A percentile compares a stretch with the other conserved stretches of the same genome.
phyloP scores from a whole-genome alignment of 2,113 vertebrate species.

The Megaleporinus macrocephalus region DNA sequence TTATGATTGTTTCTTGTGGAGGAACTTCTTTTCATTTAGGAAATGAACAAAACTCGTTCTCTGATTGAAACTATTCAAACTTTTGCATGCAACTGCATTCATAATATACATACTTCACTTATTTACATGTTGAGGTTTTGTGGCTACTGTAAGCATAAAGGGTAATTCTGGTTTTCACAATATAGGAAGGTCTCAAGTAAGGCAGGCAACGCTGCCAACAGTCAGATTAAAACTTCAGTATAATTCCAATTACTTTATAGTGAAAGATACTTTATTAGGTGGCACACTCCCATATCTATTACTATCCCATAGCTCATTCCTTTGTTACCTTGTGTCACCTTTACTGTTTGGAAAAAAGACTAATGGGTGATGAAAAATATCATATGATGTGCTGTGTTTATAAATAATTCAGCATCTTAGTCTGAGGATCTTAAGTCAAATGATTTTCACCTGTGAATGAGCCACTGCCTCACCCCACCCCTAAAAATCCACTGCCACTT shows the following conservation, averaged over 20 bases:
- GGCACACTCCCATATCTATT: neutral
- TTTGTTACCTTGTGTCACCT: neutral
- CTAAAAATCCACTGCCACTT: conserved; percentile 2
- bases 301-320: conserved; percentile 24
- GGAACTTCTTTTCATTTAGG: too few species aligned
- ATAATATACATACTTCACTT: too few species aligned
- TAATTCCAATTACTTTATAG: neutral
- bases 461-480: neutral
- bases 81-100: too few species aligned
- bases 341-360: neutral
- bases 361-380: neutral
- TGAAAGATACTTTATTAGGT: neutral
- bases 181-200: too few species aligned
- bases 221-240: neutral
- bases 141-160: too few species aligned
- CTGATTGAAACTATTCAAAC: too few species aligned
- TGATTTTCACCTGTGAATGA: conserved; percentile 49
- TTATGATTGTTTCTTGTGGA: too few species aligned
- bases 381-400: neutral
- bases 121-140: too few species aligned
- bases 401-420: conserved; percentile 49
- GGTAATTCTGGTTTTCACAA: too few species aligned
- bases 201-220: too few species aligned
- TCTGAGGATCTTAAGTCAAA: conserved; percentile 59
- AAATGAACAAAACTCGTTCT: too few species aligned